Evolutionary conservation across 2,113 vertebrate species (phyloP), one percentile per base, ranked within the genome.

Genomic region (Eulemur macaco): DNA sequence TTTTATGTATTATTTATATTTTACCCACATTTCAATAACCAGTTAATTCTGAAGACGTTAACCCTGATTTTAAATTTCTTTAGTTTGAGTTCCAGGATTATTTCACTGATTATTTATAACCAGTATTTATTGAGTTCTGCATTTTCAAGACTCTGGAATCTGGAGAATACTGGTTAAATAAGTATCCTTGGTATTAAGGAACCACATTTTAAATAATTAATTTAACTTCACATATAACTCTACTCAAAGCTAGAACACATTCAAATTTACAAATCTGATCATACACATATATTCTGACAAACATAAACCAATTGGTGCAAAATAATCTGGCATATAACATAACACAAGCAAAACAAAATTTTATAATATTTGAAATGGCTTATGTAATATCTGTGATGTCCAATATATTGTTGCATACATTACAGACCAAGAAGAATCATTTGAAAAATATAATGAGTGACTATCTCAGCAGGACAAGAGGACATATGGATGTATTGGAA

Each of bases 21-120:
- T 90, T 92, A 86, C 3, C 2, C n/a, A 71, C 10, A 60, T 78
- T 90, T 82, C 84, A 34, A 84, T 42, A 20, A 69, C 13, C 11
- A 87, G 31, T 18, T 42, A n/a, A 73, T 85, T 96, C 8, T 37
- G 31, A 54, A 86, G 15, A 87, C 2, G 5, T 21, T 68, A 15
- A 21, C 47, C 58, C 93, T 31, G 68, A n/a, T 80, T 94, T 60
- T n/a, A 14, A 93, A 87, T 50, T 68, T 23, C 42, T 93, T 27
- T 9, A 29, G 4, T 84, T 80, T 63, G 45, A 18, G 60, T 86
- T 68, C 31, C 12, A 63, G n/a, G 34, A n/a, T 78, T 66, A 56
- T 60, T 56, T 96, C 31, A 78, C 31, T 83, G 58, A 86, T 86
- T 89, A 83, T 42, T 77, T 82, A 71, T 64, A 86, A 77, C 15